A percentile compares a stretch with the other conserved stretches of the same genome.
Evolutionary conservation across 2,113 vertebrate species (phyloP).

Genomic region (Sclerurus mexicanus): DNA sequence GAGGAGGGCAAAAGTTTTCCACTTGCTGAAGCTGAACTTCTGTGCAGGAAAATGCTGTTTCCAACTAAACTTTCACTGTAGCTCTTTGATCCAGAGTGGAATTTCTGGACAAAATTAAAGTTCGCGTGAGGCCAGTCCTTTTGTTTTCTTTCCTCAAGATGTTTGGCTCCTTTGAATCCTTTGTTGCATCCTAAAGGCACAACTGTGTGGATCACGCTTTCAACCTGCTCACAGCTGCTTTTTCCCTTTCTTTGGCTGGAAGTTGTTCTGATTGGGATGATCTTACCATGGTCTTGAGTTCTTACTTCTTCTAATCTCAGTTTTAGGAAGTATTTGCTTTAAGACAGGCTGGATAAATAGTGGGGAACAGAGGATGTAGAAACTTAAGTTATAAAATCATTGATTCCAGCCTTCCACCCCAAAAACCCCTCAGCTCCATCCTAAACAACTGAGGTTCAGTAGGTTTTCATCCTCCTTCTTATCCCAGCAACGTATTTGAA

Average conservation of each 20-base stretch:
- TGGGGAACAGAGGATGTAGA: not conserved
- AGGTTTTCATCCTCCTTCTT: not conserved
- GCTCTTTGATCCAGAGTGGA: constrained; percentile 11
- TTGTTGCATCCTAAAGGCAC: not conserved
- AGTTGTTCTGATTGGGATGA: not conserved
- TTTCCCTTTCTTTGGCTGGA: not conserved
- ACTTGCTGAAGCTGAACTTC: not conserved
- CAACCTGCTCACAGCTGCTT: not conserved
- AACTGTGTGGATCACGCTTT: not conserved
- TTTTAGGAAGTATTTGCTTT: not conserved
- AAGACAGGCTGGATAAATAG: not conserved
- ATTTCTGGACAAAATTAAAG: constrained; percentile 17
- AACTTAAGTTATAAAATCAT: not conserved
- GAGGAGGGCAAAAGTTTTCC: not conserved
- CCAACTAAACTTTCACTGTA: constrained; percentile 3
- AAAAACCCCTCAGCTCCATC: not conserved
- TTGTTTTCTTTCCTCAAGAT: constrained; percentile 37
- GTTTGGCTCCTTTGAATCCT: not conserved
- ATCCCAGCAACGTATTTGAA: not conserved
- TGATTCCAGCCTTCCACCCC: not conserved
- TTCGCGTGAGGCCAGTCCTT: not conserved
- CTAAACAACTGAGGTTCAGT: not conserved
- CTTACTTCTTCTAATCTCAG: not conserved
- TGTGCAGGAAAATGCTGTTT: not conserved
- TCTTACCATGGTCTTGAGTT: not conserved